phyloP scores from a whole-genome alignment of 2,113 vertebrate genomes.

The Piprites chloris region DNA sequence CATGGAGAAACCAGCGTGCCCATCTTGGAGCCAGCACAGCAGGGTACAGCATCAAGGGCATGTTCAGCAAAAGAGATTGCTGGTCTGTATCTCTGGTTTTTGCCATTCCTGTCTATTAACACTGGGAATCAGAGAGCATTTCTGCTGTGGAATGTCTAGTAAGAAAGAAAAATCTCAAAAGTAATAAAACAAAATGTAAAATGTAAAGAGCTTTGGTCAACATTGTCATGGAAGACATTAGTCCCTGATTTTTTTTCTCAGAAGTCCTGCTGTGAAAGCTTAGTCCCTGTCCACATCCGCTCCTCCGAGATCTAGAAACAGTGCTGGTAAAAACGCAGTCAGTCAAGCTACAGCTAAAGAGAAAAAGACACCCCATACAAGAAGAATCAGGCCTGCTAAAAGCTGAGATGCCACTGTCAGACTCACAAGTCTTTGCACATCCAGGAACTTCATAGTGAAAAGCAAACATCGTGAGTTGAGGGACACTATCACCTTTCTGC shows the following conservation, averaged over 20 bases:
- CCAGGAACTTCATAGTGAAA: neutral
- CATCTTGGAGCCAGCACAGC: neutral
- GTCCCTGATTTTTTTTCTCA: neutral
- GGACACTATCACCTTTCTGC: neutral
- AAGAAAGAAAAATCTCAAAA: neutral
- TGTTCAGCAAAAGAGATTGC: neutral
- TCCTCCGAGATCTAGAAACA: neutral
- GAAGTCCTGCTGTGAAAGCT: neutral
- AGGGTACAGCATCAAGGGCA: neutral
- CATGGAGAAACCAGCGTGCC: neutral
- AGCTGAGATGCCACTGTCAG: neutral
- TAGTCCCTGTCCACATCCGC: neutral
- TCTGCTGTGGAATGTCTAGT: neutral
- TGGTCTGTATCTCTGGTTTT: neutral
- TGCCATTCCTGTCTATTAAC: neutral
- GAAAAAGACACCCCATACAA: neutral
- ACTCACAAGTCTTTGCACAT: neutral
- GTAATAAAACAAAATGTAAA: neutral
- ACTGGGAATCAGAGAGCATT: neutral
- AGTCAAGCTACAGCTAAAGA: neutral
- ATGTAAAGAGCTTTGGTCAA: neutral
- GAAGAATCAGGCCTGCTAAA: neutral
- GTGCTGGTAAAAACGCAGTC: neutral
- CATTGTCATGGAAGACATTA: neutral
- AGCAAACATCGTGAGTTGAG: rapidly evolving